Conservation (phyloP, 2,888 invertebrate species). For the Cantharis rustica region DNA sequence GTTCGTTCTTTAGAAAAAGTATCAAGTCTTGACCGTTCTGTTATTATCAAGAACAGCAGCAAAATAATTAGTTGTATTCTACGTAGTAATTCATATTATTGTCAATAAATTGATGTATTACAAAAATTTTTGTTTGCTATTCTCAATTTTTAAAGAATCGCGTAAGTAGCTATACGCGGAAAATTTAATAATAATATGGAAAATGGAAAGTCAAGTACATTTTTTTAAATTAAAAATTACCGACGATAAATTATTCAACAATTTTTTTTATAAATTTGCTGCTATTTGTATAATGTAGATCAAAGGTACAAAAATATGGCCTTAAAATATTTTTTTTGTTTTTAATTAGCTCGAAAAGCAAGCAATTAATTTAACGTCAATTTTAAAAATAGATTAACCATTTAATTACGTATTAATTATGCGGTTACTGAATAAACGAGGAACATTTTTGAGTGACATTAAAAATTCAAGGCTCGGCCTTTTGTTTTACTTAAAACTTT, state of each 20-base stretch:
- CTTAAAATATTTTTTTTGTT: background rate
- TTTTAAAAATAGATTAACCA: background rate
- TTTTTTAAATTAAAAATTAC: no score
- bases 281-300: background rate
- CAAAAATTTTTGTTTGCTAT: no score
- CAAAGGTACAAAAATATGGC: background rate
- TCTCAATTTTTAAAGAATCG: no score
- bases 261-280: no score
- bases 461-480: background rate
- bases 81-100: no score
- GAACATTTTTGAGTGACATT: background rate
- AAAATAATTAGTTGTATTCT: no score
- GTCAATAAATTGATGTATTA: no score
- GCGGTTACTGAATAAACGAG: background rate
- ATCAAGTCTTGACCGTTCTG: background rate
- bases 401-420: background rate
- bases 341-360: background rate
- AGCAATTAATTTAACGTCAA: background rate
- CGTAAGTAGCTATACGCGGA: background rate
- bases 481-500: background rate
- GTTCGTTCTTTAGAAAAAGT: background rate
- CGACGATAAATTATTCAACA: no score
- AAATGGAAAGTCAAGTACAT: no score
- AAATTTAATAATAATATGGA: no score
- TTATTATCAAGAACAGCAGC: no score